Evolutionary conservation across 2,888 invertebrate species (phyloP).

Genomic region (Ligdia adustata): DNA sequence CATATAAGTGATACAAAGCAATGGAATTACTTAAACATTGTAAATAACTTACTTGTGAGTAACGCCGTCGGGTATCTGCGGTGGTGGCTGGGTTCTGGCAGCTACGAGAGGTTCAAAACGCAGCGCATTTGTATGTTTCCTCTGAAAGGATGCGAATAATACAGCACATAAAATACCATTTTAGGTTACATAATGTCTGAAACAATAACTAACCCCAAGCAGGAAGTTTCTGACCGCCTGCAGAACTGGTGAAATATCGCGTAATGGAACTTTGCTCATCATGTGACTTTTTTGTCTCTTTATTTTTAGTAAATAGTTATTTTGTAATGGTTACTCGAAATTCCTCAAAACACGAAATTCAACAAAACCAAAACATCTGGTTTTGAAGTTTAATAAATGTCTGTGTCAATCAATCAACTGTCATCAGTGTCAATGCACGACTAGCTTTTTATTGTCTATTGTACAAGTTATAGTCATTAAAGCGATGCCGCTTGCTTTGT

Average conservation of each 20-base stretch:
- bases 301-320: background rate
- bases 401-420: too few relatives aligned
- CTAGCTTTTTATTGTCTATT: too few relatives aligned
- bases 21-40: too few relatives aligned
- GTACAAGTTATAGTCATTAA: too few relatives aligned
- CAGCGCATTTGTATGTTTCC: constrained; percentile 84
- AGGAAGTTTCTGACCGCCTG: constrained; percentile 86
- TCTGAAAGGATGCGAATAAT: constrained; percentile 63
- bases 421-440: too few relatives aligned
- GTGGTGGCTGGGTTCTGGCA: constrained; percentile 91
- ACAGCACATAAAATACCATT: constrained; percentile 14
- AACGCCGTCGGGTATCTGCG: constrained; percentile 92
- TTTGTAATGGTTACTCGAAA: background rate
- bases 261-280: constrained; percentile 78
- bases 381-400: constrained; percentile 32
- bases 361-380: constrained; percentile 34
- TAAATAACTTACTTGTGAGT: constrained; percentile 85
- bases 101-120: constrained; percentile 88
- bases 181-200: constrained; percentile 55
- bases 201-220: constrained; percentile 83
- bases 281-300: constrained; percentile 24
- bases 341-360: background rate
- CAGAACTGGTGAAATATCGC: constrained; percentile 86
- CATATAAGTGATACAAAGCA: too few relatives aligned
- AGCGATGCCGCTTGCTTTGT: too few relatives aligned